Conservation (phyloP, 2,797 vertebrate genomes). For the Zalophus californianus region DNA sequence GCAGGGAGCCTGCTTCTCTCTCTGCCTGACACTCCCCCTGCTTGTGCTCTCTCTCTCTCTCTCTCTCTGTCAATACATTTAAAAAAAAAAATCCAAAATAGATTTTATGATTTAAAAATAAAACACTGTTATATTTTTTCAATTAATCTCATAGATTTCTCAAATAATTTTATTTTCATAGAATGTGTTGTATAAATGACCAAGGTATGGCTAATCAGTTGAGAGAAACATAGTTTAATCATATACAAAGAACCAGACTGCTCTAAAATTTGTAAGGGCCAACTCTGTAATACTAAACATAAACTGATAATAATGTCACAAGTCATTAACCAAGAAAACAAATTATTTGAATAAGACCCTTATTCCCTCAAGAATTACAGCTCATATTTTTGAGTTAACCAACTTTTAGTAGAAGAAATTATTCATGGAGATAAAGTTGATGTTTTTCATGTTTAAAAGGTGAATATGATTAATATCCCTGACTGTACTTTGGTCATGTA, state of each 20-base stretch:
- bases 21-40: no score
- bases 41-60: no score
- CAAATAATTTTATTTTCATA: neutral
- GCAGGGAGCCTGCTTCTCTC: no score
- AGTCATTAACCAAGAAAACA: neutral
- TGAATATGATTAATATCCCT: conserved; percentile 81
- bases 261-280: neutral
- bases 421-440: conserved; percentile 46
- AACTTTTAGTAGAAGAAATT: conserved; percentile 36
- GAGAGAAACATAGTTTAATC: neutral
- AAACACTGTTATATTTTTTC: neutral
- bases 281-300: neutral
- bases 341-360: conserved; percentile 30
- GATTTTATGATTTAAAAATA: neutral
- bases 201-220: neutral
- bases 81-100: no score
- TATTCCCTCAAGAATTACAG: conserved; percentile 36
- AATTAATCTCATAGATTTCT: neutral
- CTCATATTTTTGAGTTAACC: conserved; percentile 1
- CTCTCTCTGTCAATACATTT: no score
- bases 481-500: conserved; percentile 82
- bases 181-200: neutral
- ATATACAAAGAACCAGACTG: neutral
- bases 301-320: neutral
- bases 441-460: conserved; percentile 6